Percentiles rank a stretch among this genome's conserved stretches.
Evolutionary conservation across 1,140 invertebrate species (phyloP).

Genomic region (Liolophura sinensis): DNA sequence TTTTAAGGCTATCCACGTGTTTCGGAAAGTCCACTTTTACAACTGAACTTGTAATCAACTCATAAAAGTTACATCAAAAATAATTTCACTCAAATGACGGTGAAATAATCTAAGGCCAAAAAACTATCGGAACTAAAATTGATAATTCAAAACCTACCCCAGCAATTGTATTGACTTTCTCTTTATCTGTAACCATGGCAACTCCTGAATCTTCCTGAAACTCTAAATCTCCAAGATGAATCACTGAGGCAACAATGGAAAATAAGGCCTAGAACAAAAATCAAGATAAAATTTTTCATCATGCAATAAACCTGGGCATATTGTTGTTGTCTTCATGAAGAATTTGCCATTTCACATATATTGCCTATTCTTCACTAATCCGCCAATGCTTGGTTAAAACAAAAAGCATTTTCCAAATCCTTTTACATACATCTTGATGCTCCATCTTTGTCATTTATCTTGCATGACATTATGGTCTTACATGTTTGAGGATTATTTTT

Average conservation of each 20-base stretch:
- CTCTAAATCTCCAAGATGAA: conserved; percentile 89
- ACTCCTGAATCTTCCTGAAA: conserved; percentile 64
- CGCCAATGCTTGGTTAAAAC: background rate
- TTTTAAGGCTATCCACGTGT: no score
- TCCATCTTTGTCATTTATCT: no score
- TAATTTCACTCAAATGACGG: background rate
- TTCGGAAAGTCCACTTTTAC: no score
- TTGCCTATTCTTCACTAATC: no score
- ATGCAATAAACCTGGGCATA: no score
- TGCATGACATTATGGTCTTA: no score
- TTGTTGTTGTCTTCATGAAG: no score
- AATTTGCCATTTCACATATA: no score
- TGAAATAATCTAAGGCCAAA: background rate
- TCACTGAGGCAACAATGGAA: conserved; percentile 81
- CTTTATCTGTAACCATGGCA: conserved; percentile 30
- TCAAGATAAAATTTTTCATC: no score
- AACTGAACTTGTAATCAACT: no score
- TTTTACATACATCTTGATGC: background rate
- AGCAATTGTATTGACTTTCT: conserved; percentile 23
- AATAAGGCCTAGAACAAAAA: conserved; percentile 66
- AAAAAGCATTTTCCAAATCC: conserved; percentile 5
- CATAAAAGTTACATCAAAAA: background rate
- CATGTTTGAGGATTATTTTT: no score
- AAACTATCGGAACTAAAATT: no score
- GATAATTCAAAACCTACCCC: conserved; percentile 18